These are phyloP conservation scores for Eleginops maclovinus DNA, from an alignment of 2,113 vertebrate genomes.

Conservation along the genomic window DNA sequence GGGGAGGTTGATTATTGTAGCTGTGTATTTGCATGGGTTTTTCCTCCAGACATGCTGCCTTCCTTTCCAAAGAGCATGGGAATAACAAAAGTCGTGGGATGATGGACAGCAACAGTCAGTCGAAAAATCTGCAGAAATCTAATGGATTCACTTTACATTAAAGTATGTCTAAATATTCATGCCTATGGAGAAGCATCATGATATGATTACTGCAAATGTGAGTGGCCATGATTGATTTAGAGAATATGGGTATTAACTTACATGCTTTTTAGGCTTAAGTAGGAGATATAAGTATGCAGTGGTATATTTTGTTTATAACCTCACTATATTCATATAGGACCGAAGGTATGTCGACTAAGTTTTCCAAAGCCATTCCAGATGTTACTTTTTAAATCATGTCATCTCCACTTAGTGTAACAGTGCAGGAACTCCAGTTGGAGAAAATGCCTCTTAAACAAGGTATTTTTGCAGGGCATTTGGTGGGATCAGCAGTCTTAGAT, in stretches of 20 bases:
- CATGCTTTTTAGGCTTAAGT: slow-evolving; percentile 72
- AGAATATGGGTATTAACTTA: slow-evolving; percentile 72
- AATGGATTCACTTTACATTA: slow-evolving; percentile 59
- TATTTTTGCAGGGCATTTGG: slow-evolving; percentile 70
- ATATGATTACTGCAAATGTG: slow-evolving; percentile 60
- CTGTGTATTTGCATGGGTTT: slow-evolving; percentile 53
- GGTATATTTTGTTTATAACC: slow-evolving; percentile 77
- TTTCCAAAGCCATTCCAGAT: slow-evolving; percentile 78
- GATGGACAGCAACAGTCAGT: slow-evolving; percentile 43
- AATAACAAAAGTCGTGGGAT: slow-evolving; percentile 36
- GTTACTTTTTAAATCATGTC: slow-evolving; percentile 77
- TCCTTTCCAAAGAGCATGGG: slow-evolving; percentile 37
- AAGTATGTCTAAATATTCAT: slow-evolving; percentile 35
- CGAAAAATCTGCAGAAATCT: slow-evolving; percentile 46
- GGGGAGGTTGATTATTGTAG: slow-evolving; percentile 64
- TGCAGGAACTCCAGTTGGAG: slow-evolving; percentile 72
- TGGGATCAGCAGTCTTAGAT: slow-evolving; percentile 75
- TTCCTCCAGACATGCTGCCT: slow-evolving; percentile 49
- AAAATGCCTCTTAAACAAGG: slow-evolving; percentile 73
- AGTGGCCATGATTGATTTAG: slow-evolving; percentile 72
- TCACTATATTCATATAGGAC: slow-evolving; percentile 54
- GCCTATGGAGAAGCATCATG: slow-evolving; percentile 37
- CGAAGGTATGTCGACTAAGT: slow-evolving; percentile 67
- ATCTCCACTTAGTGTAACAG: slow-evolving; percentile 75
- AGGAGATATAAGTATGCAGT: slow-evolving; percentile 49